These are phyloP conservation scores for Cathartes aura DNA, from an alignment of 2,113 vertebrate genomes.

Conservation along the genomic window DNA sequence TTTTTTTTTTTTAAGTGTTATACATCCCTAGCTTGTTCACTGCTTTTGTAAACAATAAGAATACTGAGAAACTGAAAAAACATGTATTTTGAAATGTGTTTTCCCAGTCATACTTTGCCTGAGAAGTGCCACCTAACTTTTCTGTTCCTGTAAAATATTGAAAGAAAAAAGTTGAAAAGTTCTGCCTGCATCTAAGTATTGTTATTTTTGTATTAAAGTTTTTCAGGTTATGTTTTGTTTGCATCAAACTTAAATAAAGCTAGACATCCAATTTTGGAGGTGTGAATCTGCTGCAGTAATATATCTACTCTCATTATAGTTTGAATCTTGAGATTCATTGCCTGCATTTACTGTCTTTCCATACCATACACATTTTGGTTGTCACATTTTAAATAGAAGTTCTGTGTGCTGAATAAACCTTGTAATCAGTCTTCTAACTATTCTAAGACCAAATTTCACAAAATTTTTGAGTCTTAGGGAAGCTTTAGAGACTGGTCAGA, in stretches of 20 bases:
- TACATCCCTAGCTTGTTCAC: background rate
- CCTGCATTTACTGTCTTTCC: background rate
- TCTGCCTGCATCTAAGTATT: background rate
- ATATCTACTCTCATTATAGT: background rate
- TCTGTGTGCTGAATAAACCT: background rate
- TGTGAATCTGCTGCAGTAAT: background rate
- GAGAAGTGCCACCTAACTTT: background rate
- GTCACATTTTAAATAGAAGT: background rate
- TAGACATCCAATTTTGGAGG: background rate
- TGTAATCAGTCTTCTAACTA: background rate
- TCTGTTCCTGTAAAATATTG: background rate
- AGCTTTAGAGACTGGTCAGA: background rate
- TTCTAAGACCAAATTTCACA: background rate
- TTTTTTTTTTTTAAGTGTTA: background rate
- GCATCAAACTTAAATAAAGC: background rate
- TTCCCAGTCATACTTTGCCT: background rate
- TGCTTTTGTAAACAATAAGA: background rate
- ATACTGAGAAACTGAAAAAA: background rate
- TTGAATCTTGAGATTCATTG: background rate
- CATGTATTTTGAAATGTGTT: background rate
- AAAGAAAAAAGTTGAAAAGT: background rate
- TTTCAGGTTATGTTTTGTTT: background rate
- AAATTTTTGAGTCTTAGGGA: background rate
- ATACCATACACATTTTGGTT: background rate
- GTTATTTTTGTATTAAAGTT: background rate